phyloP scores from a whole-genome alignment of 2,113 vertebrate genomes.

The Thinocorus orbignyianus region DNA sequence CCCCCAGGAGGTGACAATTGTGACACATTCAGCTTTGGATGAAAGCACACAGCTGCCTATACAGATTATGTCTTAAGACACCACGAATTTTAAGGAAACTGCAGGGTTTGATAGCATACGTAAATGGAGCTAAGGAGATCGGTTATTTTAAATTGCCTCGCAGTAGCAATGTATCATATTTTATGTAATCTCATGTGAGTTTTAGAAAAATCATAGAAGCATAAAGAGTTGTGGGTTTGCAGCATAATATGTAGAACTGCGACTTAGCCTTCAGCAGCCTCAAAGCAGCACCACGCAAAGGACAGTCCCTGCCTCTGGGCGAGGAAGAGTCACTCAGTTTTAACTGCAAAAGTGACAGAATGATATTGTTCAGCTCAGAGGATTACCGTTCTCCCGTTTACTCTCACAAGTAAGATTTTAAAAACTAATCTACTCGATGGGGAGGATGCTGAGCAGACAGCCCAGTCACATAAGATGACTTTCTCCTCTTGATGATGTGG shows the following conservation, averaged over 20 bases:
- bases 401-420: neutral
- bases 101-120: neutral
- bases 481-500: neutral
- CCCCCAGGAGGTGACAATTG: neutral
- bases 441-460: neutral
- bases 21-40: neutral
- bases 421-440: neutral
- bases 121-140: neutral
- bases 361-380: neutral
- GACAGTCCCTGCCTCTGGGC: neutral
- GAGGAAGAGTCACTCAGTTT: neutral
- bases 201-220: constrained; percentile 7
- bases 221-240: neutral
- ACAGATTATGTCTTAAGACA: neutral
- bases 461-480: neutral
- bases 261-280: neutral
- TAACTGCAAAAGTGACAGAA: neutral
- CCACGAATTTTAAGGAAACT: neutral
- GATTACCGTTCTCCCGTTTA: neutral
- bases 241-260: neutral
- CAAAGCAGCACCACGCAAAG: constrained; percentile 1
- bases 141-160: neutral
- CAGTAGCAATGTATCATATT: neutral
- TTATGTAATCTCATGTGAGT: neutral
- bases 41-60: neutral